Evolutionary conservation across 2,888 invertebrate species (phyloP).

Genomic region (Patella pellucida): DNA sequence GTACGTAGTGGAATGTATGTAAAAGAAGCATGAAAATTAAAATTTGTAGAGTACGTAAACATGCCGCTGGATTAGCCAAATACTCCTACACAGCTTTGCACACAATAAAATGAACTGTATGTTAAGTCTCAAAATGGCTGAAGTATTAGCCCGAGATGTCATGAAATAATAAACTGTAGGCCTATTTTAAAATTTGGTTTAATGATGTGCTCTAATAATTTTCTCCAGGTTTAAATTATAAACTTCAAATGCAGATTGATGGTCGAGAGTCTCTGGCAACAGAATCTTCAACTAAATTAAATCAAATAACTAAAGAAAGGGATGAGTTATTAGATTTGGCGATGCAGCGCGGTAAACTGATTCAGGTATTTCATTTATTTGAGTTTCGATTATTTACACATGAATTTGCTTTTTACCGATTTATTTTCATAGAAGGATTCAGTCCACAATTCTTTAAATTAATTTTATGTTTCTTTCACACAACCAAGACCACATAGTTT

Average conservation of each 20-base stretch:
- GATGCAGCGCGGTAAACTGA: slow-evolving; percentile 67
- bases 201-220: too few relatives aligned
- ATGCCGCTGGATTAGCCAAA: too few relatives aligned
- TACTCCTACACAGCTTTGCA: too few relatives aligned
- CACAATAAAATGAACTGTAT: too few relatives aligned
- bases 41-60: too few relatives aligned
- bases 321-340: slow-evolving; percentile 65
- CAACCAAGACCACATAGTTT: too few relatives aligned
- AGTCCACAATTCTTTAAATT: too few relatives aligned
- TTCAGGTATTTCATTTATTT: slow-evolving; percentile 54
- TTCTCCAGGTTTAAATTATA: slow-evolving; percentile 48
- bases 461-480: too few relatives aligned
- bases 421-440: not conserved
- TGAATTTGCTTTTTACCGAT: not conserved
- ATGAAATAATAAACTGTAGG: too few relatives aligned
- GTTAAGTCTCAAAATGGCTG: not conserved
- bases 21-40: too few relatives aligned
- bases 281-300: slow-evolving; percentile 46
- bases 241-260: slow-evolving; percentile 53
- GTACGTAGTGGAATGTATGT: too few relatives aligned
- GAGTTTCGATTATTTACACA: not conserved
- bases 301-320: slow-evolving; percentile 61
- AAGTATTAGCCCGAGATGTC: not conserved
- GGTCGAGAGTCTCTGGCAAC: slow-evolving; percentile 40
- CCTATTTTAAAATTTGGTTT: too few relatives aligned